phyloP scores from a whole-genome alignment of 2,113 vertebrate genomes.

The Xyliphius kryptos region DNA sequence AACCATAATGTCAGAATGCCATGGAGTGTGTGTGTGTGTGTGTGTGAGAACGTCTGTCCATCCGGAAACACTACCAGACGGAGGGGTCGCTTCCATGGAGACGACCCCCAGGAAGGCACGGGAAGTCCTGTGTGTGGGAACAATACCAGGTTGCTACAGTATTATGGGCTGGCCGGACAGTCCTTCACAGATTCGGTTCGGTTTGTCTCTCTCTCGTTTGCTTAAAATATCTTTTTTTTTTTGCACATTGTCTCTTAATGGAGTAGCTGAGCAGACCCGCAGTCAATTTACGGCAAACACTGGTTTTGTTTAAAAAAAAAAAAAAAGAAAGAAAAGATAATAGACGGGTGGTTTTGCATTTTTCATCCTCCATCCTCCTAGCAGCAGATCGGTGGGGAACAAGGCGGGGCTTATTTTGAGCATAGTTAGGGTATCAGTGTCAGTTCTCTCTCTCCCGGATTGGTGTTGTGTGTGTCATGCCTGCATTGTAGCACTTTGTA shows the following conservation, averaged over 20 bases:
- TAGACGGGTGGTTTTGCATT: no score
- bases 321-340: slow-evolving; percentile 28
- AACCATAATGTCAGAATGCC: slow-evolving; percentile 62
- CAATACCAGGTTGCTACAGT: slow-evolving; percentile 66
- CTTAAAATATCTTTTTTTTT: slow-evolving; percentile 48
- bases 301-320: slow-evolving; percentile 53
- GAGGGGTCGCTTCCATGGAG: slow-evolving; percentile 34
- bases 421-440: no score
- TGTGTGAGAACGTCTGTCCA: slow-evolving; percentile 52
- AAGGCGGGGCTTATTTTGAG: no score
- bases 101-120: slow-evolving; percentile 19
- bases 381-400: no score
- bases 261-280: slow-evolving; percentile 68
- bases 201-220: slow-evolving; percentile 34
- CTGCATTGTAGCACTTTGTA: no score
- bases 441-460: no score
- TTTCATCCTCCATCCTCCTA: slow-evolving; percentile 1
- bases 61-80: slow-evolving; percentile 35
- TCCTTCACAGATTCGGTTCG: slow-evolving; percentile 71
- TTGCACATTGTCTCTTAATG: no score
- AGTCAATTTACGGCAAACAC: slow-evolving; percentile 63
- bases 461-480: no score
- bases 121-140: slow-evolving; percentile 52
- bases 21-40: slow-evolving; percentile 59
- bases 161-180: slow-evolving; percentile 60